Conservation (phyloP, 2,888 invertebrate species). For the Tetragonula carbonaria region DNA sequence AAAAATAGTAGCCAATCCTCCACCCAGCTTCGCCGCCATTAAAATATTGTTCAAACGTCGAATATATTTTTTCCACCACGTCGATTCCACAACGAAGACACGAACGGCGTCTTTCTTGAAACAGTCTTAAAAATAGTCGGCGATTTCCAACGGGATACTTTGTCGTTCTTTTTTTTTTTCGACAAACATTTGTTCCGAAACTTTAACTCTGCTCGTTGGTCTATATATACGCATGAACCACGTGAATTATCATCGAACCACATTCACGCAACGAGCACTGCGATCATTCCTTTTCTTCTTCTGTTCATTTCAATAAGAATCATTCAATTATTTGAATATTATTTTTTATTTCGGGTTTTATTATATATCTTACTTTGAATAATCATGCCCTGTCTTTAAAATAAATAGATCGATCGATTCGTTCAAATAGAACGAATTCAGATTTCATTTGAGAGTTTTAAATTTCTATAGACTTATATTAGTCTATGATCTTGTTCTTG, state of each 20-base stretch:
- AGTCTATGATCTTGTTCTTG: no score
- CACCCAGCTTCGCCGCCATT: conserved; percentile 29
- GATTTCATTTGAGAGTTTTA: no score
- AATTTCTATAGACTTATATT: no score
- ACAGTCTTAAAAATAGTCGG: conserved; percentile 37
- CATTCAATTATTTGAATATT: no score
- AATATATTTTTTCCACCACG: conserved; percentile 39
- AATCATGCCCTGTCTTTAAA: no score
- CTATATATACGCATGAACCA: background rate
- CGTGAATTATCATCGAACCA: conserved; percentile 12
- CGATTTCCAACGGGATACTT: conserved; percentile 15
- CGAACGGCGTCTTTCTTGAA: conserved; percentile 18
- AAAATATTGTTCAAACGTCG: conserved; percentile 45
- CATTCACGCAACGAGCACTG: conserved; percentile 3
- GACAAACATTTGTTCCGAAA: background rate
- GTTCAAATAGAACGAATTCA: no score
- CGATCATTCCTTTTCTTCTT: background rate
- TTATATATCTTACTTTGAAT: no score
- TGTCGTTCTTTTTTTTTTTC: conserved; percentile 1
- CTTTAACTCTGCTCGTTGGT: background rate
- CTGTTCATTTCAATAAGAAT: background rate
- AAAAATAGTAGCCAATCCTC: conserved; percentile 53
- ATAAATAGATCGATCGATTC: no score
- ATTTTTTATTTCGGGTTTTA: no score
- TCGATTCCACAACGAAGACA: conserved; percentile 1